phyloP scores from a whole-genome alignment of 2,888 invertebrate genomes.

The Epinotia ramella region DNA sequence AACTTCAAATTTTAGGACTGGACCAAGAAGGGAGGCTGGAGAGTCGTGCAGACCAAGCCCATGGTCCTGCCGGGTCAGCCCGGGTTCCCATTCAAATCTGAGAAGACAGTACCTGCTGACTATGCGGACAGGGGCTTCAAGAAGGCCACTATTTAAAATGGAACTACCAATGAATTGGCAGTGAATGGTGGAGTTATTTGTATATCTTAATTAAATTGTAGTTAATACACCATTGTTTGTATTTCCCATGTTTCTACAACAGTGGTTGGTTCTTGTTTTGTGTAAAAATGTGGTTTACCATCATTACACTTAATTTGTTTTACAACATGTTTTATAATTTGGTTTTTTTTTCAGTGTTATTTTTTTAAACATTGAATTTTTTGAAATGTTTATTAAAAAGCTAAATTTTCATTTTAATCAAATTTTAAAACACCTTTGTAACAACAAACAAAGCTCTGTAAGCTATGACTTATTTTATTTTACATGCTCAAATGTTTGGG shows the following conservation, averaged over 20 bases:
- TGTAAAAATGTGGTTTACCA: neutral
- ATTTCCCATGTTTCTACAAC: neutral
- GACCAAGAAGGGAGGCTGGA: conserved; percentile 91
- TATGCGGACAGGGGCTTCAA: conserved; percentile 91
- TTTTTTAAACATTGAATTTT: too few species aligned
- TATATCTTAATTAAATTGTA: conserved; percentile 30
- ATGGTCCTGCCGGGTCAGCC: conserved; percentile 88
- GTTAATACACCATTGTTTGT: conserved; percentile 13
- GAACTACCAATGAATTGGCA: neutral
- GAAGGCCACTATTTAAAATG: conserved; percentile 81
- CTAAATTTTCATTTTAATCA: too few species aligned
- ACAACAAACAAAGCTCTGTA: too few species aligned
- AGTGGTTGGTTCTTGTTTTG: neutral
- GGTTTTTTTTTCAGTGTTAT: neutral
- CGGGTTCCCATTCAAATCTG: conserved; percentile 87
- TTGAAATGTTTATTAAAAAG: too few species aligned
- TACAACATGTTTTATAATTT: too few species aligned
- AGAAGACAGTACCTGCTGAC: conserved; percentile 85
- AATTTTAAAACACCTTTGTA: too few species aligned
- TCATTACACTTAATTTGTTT: neutral
- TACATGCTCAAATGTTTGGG: too few species aligned
- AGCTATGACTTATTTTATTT: too few species aligned
- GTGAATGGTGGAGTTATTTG: conserved; percentile 26
- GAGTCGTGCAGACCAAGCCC: conserved; percentile 83
- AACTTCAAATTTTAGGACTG: conserved; percentile 86